These are phyloP conservation scores for Conops quadrifasciatus DNA, from an alignment of 2,888 invertebrate genomes.

Conservation along the genomic window DNA sequence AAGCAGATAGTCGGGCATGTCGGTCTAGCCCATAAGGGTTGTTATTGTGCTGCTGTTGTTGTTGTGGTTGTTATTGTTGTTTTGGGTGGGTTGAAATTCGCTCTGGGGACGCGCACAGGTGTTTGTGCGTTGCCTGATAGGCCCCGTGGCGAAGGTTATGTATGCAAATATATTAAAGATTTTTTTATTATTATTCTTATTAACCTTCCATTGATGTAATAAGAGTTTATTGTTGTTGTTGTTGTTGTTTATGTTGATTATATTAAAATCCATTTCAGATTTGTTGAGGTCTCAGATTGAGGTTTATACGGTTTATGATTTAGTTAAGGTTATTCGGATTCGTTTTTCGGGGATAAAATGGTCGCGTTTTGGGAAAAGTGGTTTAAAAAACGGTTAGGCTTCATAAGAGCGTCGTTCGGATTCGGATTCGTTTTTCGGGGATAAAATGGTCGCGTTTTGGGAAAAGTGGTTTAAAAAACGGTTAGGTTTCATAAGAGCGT, in stretches of 20 bases:
- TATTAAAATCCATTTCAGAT: not conserved
- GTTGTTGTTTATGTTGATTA: not conserved
- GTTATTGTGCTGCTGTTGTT: not conserved
- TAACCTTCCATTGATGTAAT: not conserved
- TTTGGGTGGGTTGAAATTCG: not conserved
- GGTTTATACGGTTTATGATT: no score
- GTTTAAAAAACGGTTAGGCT: no score
- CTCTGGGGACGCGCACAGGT: constrained; percentile 24
- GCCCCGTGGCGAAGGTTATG: constrained; percentile 27
- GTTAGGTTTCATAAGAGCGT: no score
- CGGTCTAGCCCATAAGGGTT: not conserved
- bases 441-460: no score
- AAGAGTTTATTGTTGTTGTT: no score
- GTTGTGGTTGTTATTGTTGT: not conserved
- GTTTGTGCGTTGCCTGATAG: constrained; percentile 34
- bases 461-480: no score
- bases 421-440: no score
- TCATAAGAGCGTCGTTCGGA: no score
- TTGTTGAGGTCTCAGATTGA: not conserved
- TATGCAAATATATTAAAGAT: constrained; percentile 12
- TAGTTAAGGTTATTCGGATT: no score
- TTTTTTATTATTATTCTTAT: not conserved
- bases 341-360: no score
- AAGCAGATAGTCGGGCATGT: no score
- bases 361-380: no score